Evolutionary conservation across 2,797 vertebrate species (phyloP), one percentile per base, ranked within the genome.

Genomic region (Coranthus polyacanthus): DNA sequence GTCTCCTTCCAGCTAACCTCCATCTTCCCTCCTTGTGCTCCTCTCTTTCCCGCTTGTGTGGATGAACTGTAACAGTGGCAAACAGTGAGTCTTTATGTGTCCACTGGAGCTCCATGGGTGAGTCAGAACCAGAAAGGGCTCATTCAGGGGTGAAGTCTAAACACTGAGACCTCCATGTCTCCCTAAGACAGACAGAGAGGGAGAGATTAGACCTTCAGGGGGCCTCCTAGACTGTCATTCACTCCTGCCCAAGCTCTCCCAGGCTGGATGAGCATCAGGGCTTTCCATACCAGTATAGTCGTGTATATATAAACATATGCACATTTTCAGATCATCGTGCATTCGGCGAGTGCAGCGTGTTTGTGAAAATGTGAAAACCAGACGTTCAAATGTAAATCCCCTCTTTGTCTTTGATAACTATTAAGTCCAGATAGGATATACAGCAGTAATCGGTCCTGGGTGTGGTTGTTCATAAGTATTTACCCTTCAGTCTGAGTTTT

Each of bases 11-110:
- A 44, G 52, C 59, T 41, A 51, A 54, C 62, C 65, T 62, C 66
- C 41, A 15, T 70, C 55, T 55, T 72, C 54, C 60, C 45, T 57
- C 41, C 50, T 24, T 62, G 6, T 29, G 16, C 22, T 43, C 39
- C 32, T 55, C 76, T 53, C 51, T 69, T 71, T 79, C 79, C 75
- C 41, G 45, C 81, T 75, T 45, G 29, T 75, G 81, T 64, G 47
- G 78, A 81, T 75, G 67, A 59, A 39, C 78, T 66, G 53, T 68
- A 79, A 87, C 79, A 77, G 80, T 75, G 50, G 68, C 53, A 53
- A 83, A 89, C 88, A 89, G 72, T 83, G 82, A 67, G 83, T 61
- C 89, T 93, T 89, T 92, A 82, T 92, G 85, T 85, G 84, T 87
- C 79, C 68, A 58, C 50, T 42, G 67, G 46, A 72, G 73, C 71